Conservation (phyloP, 2,113 vertebrate species). For the Emydocephalus ijimae region DNA sequence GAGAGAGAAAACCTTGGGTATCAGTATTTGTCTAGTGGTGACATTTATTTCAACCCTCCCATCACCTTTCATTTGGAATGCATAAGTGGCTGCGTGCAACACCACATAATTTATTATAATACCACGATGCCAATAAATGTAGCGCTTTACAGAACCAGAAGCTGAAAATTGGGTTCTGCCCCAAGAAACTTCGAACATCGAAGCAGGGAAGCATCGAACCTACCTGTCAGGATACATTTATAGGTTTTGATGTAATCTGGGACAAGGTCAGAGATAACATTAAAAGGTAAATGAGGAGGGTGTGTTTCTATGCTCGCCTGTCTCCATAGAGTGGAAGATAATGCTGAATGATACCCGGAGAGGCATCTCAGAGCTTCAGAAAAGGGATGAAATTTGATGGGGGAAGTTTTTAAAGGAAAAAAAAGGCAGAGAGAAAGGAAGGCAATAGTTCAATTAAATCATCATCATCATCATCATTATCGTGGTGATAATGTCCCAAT, state of each 20-base stretch:
- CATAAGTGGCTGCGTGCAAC: neutral
- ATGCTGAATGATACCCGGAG: neutral
- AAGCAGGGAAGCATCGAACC: neutral
- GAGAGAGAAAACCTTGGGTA: neutral
- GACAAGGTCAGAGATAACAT: neutral
- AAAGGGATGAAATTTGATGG: neutral
- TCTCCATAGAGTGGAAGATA: neutral
- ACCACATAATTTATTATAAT: neutral
- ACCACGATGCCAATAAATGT: neutral
- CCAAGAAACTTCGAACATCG: neutral
- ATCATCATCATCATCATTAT: neutral
- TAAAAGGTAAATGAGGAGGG: neutral
- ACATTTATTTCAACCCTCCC: neutral
- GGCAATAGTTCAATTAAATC: neutral
- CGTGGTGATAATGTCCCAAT: neutral
- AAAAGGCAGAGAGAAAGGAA: neutral
- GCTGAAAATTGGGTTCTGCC: neutral
- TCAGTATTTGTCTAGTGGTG: slow-evolving; percentile 1
- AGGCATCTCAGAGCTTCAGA: neutral
- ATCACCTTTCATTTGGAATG: neutral
- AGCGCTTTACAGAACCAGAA: neutral
- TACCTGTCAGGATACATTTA: neutral
- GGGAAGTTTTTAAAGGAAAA: neutral
- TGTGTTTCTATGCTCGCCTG: neutral
- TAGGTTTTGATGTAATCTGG: neutral